Conservation (phyloP, 2,113 vertebrate genomes). For the Callospermophilus lateralis region DNA sequence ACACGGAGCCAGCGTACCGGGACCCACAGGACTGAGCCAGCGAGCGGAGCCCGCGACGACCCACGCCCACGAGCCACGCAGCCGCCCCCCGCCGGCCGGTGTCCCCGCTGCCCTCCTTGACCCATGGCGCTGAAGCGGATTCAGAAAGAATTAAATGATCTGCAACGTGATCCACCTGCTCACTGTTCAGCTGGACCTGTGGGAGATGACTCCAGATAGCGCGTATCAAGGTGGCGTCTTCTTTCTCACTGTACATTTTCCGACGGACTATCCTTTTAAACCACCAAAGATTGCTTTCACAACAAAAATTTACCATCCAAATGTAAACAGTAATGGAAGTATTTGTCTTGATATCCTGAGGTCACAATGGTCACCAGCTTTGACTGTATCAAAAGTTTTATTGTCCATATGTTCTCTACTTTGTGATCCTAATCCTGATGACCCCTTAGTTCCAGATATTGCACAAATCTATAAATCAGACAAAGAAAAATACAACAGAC, state of each 20-base stretch:
- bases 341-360: slow-evolving; percentile 98
- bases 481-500: slow-evolving; percentile 99
- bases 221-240: slow-evolving; percentile 97
- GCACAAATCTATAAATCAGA: slow-evolving; percentile 98
- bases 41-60: no score
- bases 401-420: slow-evolving; percentile 99
- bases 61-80: slow-evolving; percentile 47
- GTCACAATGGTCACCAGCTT: slow-evolving; percentile 97
- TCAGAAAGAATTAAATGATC: slow-evolving; percentile 83
- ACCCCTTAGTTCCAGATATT: slow-evolving; percentile 98
- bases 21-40: background rate
- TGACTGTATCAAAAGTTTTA: slow-evolving; percentile 98
- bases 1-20: background rate
- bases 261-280: slow-evolving; percentile 97
- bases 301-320: slow-evolving; percentile 98
- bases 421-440: slow-evolving; percentile 97
- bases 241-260: slow-evolving; percentile 97
- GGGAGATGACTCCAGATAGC: slow-evolving; percentile 88
- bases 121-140: slow-evolving; percentile 90
- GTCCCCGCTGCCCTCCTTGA: slow-evolving; percentile 69
- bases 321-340: slow-evolving; percentile 98
- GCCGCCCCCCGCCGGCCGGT: slow-evolving; percentile 44
- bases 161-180: no score
- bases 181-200: no score
- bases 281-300: slow-evolving; percentile 98